A percentile compares a stretch with the other conserved stretches of the same genome.
Conservation (phyloP, 2,888 invertebrate species). For the Machimus atricapillus region DNA sequence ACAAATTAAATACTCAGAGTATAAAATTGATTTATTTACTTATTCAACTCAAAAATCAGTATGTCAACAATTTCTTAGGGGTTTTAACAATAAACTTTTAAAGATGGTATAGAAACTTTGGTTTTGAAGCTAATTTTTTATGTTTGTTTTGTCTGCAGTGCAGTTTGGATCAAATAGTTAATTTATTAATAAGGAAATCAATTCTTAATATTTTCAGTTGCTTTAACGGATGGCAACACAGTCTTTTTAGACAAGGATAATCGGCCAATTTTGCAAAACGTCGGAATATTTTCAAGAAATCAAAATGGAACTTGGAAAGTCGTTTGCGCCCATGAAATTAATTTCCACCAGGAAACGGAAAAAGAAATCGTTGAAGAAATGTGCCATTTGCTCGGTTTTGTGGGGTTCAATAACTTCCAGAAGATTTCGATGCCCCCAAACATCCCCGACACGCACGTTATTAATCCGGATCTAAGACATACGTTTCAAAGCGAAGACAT, state of each 20-base stretch:
- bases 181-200: background rate
- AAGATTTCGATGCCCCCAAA: constrained; percentile 48
- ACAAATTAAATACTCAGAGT: no score
- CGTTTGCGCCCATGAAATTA: constrained; percentile 66
- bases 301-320: constrained; percentile 71
- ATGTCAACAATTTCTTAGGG: no score
- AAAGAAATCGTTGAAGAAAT: constrained; percentile 65
- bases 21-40: no score
- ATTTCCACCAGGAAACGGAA: constrained; percentile 50
- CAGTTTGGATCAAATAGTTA: no score
- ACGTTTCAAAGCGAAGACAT: background rate
- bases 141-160: no score
- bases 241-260: constrained; percentile 69
- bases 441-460: background rate
- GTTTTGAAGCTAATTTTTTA: no score
- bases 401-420: constrained; percentile 56
- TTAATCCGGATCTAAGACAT: background rate
- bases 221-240: constrained; percentile 71
- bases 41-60: no score
- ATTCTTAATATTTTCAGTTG: constrained; percentile 64
- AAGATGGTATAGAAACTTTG: no score
- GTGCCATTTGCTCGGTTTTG: constrained; percentile 74
- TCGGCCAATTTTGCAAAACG: constrained; percentile 67
- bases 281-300: constrained; percentile 72
- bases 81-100: no score